Evolutionary conservation across 1,140 invertebrate genomes (phyloP), one percentile per base, ranked within the genome.

Genomic region (Andrena cerasifolii): DNA sequence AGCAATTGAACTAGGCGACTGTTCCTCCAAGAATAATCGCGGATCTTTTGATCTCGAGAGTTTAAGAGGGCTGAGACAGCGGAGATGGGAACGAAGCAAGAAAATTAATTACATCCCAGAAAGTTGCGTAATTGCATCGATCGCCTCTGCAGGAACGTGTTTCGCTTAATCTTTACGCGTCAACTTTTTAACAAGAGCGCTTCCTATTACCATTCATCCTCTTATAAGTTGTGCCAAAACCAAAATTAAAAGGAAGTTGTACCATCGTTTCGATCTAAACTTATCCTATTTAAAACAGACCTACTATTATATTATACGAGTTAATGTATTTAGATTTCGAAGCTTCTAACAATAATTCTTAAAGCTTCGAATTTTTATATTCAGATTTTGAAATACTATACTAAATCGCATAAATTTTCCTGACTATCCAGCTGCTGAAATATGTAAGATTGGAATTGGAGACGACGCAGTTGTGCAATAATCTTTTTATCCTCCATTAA

Each of bases 71-170:
- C 51, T 45, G 51, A 43, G 53, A 58, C 21, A 66, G 31, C 28
- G 36, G n/a, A 4, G 21, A 26, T 16, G 6, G 1, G 40, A 18
- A 40, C 8, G n/a, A 33, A 26, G 31, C 2, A 28, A 31, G 66
- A 53, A 71, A 77, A 77, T 77, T 77, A 77, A 77, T 77, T 71
- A 77, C 56, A 24, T 77, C 36, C 31, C 8, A 36, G 66, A 59
- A 77, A 77, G 66, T 77, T 77, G 67, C 56, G 67, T 71, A 77
- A 77, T 53, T 70, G 66, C 56, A 77, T 77, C 75, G 75, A 77
- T 77, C 75, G 43, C 43, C 31, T 6, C 66, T 28, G n/a, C 3
- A 18, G 72, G 36, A 63, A 56, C 72, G 66, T 75, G 49, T 75
- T 75, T 75, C 61, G 49, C 21, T 75, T 65, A 66, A 63, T 71